Evolutionary conservation across 1,140 invertebrate species (phyloP).

Genomic region (Neodiprion lecontei): DNA sequence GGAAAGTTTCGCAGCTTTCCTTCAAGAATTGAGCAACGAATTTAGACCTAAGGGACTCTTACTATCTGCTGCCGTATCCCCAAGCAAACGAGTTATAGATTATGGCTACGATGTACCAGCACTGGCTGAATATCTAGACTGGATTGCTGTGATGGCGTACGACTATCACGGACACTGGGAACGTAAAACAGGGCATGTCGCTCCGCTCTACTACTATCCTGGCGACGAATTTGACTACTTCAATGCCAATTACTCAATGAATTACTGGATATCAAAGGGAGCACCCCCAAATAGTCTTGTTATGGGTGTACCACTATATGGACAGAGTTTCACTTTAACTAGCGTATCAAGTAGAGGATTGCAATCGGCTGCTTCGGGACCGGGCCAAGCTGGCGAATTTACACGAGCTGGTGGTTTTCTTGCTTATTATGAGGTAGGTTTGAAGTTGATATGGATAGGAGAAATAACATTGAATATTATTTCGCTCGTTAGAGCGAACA

Average conservation of each 20-base stretch:
- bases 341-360: constrained; percentile 65
- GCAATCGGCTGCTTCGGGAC: constrained; percentile 73
- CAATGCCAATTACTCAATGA: constrained; percentile 82
- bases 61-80: constrained; percentile 67
- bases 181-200: constrained; percentile 81
- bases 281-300: constrained; percentile 78
- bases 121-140: constrained; percentile 77
- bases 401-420: constrained; percentile 83
- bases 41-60: constrained; percentile 63
- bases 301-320: constrained; percentile 85
- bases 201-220: constrained; percentile 77
- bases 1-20: constrained; percentile 60
- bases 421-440: constrained; percentile 81
- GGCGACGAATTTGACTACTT: constrained; percentile 75
- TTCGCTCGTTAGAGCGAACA: constrained; percentile 10
- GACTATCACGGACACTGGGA: constrained; percentile 89
- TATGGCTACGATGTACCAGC: constrained; percentile 77
- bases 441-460: constrained; percentile 43
- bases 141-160: constrained; percentile 88
- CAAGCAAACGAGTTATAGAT: constrained; percentile 63
- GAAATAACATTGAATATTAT: neutral
- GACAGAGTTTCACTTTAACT: constrained; percentile 80
- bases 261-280: constrained; percentile 82
- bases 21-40: constrained; percentile 63
- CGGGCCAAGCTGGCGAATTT: constrained; percentile 79